A percentile compares a stretch with the other conserved stretches of the same genome.
Evolutionary conservation across 2,797 vertebrate genomes (phyloP).

Genomic region (Amphiprion clarkii): DNA sequence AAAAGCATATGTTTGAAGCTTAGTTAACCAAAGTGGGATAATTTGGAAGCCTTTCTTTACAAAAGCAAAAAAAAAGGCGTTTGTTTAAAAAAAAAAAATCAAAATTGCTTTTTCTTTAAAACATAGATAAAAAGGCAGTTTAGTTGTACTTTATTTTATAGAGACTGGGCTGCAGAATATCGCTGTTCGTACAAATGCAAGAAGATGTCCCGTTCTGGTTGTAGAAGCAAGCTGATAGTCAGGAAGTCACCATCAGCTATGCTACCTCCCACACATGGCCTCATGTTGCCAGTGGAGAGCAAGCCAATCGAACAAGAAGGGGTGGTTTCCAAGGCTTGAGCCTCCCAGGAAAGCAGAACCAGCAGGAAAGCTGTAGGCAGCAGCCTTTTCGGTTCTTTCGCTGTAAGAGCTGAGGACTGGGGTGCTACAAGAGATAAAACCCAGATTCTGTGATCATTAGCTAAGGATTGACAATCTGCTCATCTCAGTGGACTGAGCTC

Average conservation of each 20-base stretch:
- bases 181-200: slow-evolving; percentile 10
- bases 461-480: slow-evolving; percentile 13
- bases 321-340: slow-evolving; percentile 33
- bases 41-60: no score
- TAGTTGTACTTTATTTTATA: no score
- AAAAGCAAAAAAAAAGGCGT: no score
- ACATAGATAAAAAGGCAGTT: no score
- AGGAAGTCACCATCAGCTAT: slow-evolving; percentile 25
- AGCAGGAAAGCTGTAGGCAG: slow-evolving; percentile 31
- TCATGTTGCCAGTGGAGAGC: slow-evolving; percentile 35
- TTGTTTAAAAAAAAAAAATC: no score
- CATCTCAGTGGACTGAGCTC: slow-evolving; percentile 36
- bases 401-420: slow-evolving; percentile 20
- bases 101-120: no score
- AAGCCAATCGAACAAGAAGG: slow-evolving; percentile 49
- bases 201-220: slow-evolving; percentile 30
- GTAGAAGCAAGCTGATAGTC: slow-evolving; percentile 15
- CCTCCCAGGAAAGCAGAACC: slow-evolving; percentile 50
- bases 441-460: slow-evolving; percentile 37
- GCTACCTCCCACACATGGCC: slow-evolving; percentile 42
- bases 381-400: slow-evolving; percentile 18
- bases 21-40: no score
- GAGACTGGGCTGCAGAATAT: not conserved
- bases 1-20: no score
- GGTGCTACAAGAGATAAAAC: slow-evolving; percentile 28